phyloP scores from a whole-genome alignment of 2,113 vertebrate species.

The Todiramphus saurophagus region DNA sequence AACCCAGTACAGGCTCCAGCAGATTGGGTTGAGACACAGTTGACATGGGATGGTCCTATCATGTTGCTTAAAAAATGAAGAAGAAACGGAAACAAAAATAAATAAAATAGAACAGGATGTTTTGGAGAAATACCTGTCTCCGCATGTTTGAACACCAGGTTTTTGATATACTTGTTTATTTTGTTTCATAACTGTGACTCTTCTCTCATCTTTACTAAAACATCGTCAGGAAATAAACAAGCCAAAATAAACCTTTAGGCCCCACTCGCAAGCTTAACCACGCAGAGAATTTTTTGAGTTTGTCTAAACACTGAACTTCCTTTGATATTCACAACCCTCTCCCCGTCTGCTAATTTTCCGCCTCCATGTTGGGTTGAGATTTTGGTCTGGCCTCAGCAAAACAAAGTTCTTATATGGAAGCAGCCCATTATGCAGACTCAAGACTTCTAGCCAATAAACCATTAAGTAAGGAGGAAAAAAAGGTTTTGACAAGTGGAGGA shows the following conservation, averaged over 20 bases:
- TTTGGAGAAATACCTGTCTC: not conserved
- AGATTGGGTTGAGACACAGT: not conserved
- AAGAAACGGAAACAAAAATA: not conserved
- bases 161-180: not conserved
- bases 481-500: not conserved
- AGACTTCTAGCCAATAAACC: not conserved
- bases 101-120: not conserved
- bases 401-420: not conserved
- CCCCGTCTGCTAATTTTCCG: not conserved
- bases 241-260: not conserved
- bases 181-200: not conserved
- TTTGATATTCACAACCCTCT: not conserved
- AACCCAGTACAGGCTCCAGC: not conserved
- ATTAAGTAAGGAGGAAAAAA: not conserved
- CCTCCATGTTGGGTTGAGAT: not conserved
- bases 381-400: not conserved
- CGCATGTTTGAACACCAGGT: not conserved
- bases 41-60: not conserved
- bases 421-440: not conserved
- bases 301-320: not conserved
- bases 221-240: not conserved
- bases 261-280: not conserved
- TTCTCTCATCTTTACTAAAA: not conserved
- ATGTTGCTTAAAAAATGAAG: not conserved
- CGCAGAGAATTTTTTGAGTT: not conserved